A percentile compares a stretch with the other conserved stretches of the same genome.
Conservation (phyloP, 2,113 vertebrate genomes). For the Vulpes vulpes region DNA sequence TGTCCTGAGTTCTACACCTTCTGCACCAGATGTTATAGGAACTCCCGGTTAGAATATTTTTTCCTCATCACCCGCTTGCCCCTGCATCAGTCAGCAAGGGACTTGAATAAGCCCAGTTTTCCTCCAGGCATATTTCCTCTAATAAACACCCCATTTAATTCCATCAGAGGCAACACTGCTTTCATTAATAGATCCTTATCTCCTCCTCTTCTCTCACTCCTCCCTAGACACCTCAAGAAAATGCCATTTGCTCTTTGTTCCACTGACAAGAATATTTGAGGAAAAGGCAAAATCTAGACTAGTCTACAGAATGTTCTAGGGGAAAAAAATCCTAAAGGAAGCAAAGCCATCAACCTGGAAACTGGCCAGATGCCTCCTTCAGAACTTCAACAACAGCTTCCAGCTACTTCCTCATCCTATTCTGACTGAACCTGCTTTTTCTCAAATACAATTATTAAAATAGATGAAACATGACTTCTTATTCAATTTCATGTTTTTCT, state of each 20-base stretch:
- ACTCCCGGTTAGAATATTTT: background rate
- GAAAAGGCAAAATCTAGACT: conserved; percentile 49
- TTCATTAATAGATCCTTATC: background rate
- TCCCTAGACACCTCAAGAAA: background rate
- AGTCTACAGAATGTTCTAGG: conserved; percentile 2
- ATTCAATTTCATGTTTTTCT: conserved; percentile 77
- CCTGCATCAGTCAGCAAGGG: background rate
- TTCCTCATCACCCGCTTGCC: background rate
- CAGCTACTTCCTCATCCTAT: conserved; percentile 53
- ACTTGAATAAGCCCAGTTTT: background rate
- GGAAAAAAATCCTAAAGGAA: conserved; percentile 38
- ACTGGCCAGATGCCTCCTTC: conserved; percentile 44
- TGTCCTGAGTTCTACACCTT: background rate
- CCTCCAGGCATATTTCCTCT: background rate
- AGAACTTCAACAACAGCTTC: conserved; percentile 30
- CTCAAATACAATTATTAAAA: conserved; percentile 73
- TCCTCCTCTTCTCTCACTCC: background rate
- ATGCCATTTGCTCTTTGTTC: conserved; percentile 33
- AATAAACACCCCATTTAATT: background rate
- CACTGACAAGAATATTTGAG: conserved; percentile 44
- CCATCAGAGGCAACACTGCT: background rate
- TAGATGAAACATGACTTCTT: conserved; percentile 70
- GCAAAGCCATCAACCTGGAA: conserved; percentile 49
- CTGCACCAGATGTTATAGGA: background rate
- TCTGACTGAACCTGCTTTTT: conserved; percentile 66